Conservation (phyloP, 2,888 invertebrate species). For the Sphinx pinastri region DNA sequence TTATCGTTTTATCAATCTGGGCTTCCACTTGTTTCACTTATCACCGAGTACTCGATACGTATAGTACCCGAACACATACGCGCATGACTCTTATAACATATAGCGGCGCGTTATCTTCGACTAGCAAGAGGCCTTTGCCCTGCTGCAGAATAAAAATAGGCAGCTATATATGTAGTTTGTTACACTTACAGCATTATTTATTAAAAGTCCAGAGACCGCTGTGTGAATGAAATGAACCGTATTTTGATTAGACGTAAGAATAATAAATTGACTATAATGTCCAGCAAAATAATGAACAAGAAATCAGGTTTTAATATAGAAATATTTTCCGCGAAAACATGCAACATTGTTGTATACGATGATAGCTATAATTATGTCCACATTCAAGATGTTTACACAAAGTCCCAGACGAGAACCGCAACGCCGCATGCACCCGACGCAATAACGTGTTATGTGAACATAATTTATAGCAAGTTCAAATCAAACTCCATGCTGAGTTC, state of each 20-base stretch:
- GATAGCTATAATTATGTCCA: neutral
- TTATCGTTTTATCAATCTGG: constrained; percentile 28
- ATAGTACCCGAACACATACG: neutral
- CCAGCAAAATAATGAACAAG: neutral
- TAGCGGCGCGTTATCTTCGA: neutral
- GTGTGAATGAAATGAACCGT: no score
- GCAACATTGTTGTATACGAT: neutral
- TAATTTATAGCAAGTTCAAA: constrained; percentile 57
- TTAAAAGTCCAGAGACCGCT: no score
- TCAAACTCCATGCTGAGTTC: constrained; percentile 47
- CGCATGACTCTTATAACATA: neutral
- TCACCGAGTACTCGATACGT: neutral
- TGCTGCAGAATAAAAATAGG: neutral
- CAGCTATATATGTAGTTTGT: neutral
- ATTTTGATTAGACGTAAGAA: no score
- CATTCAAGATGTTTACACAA: constrained; percentile 7
- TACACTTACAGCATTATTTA: neutral
- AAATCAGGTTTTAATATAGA: no score
- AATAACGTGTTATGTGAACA: constrained; percentile 43
- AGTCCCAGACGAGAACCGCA: neutral
- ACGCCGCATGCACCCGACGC: constrained; percentile 18
- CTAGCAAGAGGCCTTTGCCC: neutral
- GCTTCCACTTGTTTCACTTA: constrained; percentile 22
- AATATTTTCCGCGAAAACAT: no score
- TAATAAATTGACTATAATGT: no score